Evolutionary conservation across 2,113 vertebrate genomes (phyloP), one percentile per base, ranked within the genome.

Genomic region (Pygoscelis antarcticus): DNA sequence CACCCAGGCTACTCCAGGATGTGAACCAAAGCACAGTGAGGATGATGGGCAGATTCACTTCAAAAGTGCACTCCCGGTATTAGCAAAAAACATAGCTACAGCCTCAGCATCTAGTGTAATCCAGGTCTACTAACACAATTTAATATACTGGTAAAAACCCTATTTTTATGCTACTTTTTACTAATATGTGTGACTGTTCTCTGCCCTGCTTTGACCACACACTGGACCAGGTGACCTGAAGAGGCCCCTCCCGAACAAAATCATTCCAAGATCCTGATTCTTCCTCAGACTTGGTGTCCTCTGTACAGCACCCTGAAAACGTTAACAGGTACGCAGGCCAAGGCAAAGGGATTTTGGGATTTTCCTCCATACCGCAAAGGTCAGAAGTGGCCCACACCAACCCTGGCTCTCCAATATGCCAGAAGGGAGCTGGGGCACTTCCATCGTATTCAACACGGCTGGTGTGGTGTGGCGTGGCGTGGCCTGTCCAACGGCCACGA

Each of bases 401-500:
- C 21, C 34, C 69, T 3, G 54, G 29, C 55, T 75, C 61, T 54
- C 55, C 62, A 7, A 3, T 1, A 17, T 1, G 13, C 40, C 69
- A 5, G 13, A 11, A 17, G 25, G 60, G 9, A 30, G 34, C 9
- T 0, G 26, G 23, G 36, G 4, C 42, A 12, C 52, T 19, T 8
- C 42, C 44, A 19, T 2, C 38, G 2, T 1, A 3, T 0, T 20
- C 23, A 4, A 19, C 7, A 11, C 4, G 6, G 20, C 25, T 5
- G 3, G 21, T 1, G 11, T 2, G 12, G 38, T 4, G 20, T 1
- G 10, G 34, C 36, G 11, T 2, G 12, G 38, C 5, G 20, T 1
- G 10, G 34, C 36, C 57, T 1, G 19, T 7, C 32, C 51, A 1
- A 5, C 38, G 1, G 27, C 49, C 30, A 12, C 19, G 3, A 11